phyloP scores from a whole-genome alignment of 2,888 invertebrate genomes.

The Volucella inanis region DNA sequence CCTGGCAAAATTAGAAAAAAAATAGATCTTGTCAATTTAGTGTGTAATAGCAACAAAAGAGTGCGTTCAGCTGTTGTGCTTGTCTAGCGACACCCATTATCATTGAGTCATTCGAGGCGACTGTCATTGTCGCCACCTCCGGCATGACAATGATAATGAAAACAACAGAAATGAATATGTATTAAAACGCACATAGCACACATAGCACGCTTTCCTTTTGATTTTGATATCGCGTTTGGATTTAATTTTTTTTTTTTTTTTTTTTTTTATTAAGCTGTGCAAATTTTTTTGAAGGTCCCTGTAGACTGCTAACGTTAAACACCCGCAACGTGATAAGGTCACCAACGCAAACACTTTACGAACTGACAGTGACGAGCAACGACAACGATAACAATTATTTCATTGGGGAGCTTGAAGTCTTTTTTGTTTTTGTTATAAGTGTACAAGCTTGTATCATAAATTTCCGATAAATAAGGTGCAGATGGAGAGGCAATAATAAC shows the following conservation, averaged over 20 bases:
- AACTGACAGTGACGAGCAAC: constrained; percentile 62
- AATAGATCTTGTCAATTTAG: neutral
- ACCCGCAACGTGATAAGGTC: constrained; percentile 74
- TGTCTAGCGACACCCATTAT: constrained; percentile 12
- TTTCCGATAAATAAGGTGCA: constrained; percentile 37
- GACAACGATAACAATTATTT: constrained; percentile 41
- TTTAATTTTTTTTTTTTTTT: neutral
- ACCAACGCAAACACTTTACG: constrained; percentile 42
- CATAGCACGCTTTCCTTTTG: constrained; percentile 61
- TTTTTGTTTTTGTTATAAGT: constrained; percentile 13
- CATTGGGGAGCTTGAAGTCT: constrained; percentile 47
- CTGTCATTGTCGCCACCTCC: constrained; percentile 35
- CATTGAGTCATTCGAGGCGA: constrained; percentile 43
- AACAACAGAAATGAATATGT: constrained; percentile 42
- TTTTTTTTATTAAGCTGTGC: constrained; percentile 43
- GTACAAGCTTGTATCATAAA: constrained; percentile 18
- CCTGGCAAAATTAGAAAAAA: neutral
- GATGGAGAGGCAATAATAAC: constrained; percentile 30
- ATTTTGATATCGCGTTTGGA: constrained; percentile 6
- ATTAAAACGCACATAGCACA: constrained; percentile 1
- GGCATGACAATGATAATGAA: constrained; percentile 65
- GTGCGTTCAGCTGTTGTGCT: constrained; percentile 21
- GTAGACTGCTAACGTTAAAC: constrained; percentile 43
- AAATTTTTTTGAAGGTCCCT: constrained; percentile 69
- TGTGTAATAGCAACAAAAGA: constrained; percentile 14